A percentile compares a stretch with the other conserved stretches of the same genome.
Conservation (phyloP, 2,797 vertebrate species). For the Eulemur coronatus region DNA sequence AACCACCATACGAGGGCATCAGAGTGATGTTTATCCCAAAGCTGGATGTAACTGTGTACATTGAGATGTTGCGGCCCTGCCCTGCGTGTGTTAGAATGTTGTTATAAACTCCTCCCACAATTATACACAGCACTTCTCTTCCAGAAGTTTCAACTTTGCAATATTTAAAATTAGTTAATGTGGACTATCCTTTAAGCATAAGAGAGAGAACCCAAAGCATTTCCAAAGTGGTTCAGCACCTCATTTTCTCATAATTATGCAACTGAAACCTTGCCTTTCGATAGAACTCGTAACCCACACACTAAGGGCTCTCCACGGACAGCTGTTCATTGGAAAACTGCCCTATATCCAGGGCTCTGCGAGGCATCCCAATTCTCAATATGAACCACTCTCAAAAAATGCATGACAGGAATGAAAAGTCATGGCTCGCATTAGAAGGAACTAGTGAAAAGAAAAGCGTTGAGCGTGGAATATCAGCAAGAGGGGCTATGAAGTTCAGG, state of each 20-base stretch:
- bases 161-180: fast-evolving
- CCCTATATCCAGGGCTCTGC: fast-evolving
- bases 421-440: fast-evolving
- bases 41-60: fast-evolving
- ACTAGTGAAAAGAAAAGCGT: background rate
- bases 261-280: background rate
- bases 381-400: fast-evolving
- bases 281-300: background rate
- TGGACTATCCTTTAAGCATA: fast-evolving
- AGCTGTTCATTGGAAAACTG: background rate
- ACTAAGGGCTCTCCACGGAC: fast-evolving
- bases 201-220: too few relatives aligned
- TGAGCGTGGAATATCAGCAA: fast-evolving
- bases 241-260: background rate
- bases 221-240: fast-evolving
- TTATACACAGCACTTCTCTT: fast-evolving
- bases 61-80: fast-evolving
- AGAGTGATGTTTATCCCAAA: background rate
- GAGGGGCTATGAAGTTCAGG: fast-evolving
- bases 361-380: background rate
- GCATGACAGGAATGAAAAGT: fast-evolving
- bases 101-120: background rate
- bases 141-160: too few relatives aligned
- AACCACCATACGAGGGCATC: fast-evolving
- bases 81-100: fast-evolving